These are phyloP conservation scores for Oreochromis spilurus DNA, from an alignment of 2,113 vertebrate species.

Conservation along the genomic window DNA sequence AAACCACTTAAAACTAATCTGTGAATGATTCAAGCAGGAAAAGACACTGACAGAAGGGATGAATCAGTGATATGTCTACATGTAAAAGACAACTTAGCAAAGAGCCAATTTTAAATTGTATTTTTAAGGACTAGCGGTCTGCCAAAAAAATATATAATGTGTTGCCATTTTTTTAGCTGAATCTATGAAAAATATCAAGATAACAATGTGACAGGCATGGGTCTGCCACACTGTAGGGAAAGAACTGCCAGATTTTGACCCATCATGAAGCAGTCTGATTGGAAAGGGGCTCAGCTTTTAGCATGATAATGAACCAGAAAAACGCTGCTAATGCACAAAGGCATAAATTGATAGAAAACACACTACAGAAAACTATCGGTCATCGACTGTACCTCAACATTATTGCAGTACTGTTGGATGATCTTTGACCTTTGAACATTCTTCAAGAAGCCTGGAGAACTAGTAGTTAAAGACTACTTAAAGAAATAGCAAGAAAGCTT, in stretches of 20 bases:
- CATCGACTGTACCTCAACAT: background rate
- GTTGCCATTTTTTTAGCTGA: rapidly evolving
- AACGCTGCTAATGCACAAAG: background rate
- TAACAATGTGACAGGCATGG: background rate
- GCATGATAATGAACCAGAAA: background rate
- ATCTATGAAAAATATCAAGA: background rate
- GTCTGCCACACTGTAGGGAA: background rate
- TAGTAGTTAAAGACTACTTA: background rate
- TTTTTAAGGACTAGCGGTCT: background rate
- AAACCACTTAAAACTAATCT: background rate
- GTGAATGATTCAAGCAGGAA: background rate
- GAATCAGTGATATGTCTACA: rapidly evolving
- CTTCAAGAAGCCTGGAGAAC: background rate
- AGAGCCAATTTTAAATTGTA: background rate
- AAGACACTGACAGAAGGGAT: rapidly evolving
- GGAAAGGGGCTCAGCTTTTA: background rate
- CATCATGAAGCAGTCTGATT: background rate
- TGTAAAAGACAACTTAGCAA: background rate
- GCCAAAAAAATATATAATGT: background rate
- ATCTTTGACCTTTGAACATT: background rate
- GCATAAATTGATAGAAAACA: background rate
- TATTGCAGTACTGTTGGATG: background rate
- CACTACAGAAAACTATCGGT: background rate
- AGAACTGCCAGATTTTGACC: background rate
- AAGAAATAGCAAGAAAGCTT: background rate